A percentile compares a stretch with the other conserved stretches of the same genome.
Conservation (phyloP, 2,113 vertebrate species). For the Chlamydotis undulata region DNA sequence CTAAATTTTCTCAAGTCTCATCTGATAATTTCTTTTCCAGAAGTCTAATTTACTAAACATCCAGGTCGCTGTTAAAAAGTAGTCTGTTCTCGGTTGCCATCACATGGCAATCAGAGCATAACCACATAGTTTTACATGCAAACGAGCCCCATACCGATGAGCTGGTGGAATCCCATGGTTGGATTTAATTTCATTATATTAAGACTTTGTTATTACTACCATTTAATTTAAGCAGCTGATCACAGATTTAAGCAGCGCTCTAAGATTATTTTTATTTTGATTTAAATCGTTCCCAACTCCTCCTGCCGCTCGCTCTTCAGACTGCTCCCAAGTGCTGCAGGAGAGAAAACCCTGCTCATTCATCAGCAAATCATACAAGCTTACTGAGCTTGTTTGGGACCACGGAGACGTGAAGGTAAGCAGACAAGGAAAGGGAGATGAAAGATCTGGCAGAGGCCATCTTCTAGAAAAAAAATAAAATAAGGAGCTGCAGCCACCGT, state of each 20-base stretch:
- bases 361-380: background rate
- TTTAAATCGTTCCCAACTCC: background rate
- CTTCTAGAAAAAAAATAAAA: background rate
- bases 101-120: conserved; percentile 32
- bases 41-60: conserved; percentile 38
- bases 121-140: background rate
- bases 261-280: background rate
- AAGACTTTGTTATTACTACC: background rate
- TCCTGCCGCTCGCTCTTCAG: background rate
- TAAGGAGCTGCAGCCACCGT: background rate
- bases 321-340: background rate
- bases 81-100: conserved; percentile 27
- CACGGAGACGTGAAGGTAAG: background rate
- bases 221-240: conserved; percentile 43
- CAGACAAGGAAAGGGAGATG: background rate
- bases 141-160: conserved; percentile 2
- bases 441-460: background rate
- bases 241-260: background rate
- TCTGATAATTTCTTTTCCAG: conserved; percentile 12
- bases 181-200: conserved; percentile 19
- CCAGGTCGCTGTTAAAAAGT: conserved; percentile 26
- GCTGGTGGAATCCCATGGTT: background rate
- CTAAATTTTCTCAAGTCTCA: background rate
- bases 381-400: background rate
- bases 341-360: background rate